Percentiles rank a stretch among this genome's conserved stretches.
phyloP scores from a whole-genome alignment of 2,113 vertebrate species.

The Albula glossodonta region DNA sequence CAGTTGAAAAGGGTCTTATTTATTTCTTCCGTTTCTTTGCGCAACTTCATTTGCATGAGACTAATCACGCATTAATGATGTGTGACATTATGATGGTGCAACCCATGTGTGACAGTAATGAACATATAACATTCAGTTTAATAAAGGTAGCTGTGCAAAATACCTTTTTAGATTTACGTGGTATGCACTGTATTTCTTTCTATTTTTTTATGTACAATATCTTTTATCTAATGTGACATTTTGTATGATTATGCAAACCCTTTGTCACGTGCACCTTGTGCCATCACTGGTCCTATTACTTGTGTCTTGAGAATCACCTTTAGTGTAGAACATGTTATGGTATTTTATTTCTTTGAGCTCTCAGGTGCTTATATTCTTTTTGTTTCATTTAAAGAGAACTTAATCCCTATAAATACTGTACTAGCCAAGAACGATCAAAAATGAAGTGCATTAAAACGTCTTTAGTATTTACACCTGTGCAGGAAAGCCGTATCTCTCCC shows the following conservation, averaged over 20 bases:
- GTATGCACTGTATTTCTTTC: slow-evolving; percentile 2
- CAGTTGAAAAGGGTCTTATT: slow-evolving; percentile 24
- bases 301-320: too few species aligned
- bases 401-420: neutral
- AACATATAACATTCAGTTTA: slow-evolving; percentile 5
- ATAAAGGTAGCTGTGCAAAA: neutral
- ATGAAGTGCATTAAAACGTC: neutral
- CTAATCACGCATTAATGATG: slow-evolving; percentile 25
- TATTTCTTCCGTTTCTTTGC: slow-evolving; percentile 31
- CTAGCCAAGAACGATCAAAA: neutral
- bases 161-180: neutral
- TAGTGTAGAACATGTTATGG: too few species aligned
- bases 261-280: neutral
- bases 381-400: neutral
- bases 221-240: neutral
- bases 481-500: neutral
- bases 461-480: neutral
- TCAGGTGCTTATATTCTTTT: neutral
- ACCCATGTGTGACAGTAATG: slow-evolving; percentile 9
- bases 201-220: neutral
- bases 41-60: neutral
- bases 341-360: neutral
- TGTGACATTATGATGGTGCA: neutral
- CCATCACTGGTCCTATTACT: too few species aligned
- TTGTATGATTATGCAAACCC: neutral